Evolutionary conservation across 2,797 vertebrate genomes (phyloP).

Genomic region (Eremophila alpestris): DNA sequence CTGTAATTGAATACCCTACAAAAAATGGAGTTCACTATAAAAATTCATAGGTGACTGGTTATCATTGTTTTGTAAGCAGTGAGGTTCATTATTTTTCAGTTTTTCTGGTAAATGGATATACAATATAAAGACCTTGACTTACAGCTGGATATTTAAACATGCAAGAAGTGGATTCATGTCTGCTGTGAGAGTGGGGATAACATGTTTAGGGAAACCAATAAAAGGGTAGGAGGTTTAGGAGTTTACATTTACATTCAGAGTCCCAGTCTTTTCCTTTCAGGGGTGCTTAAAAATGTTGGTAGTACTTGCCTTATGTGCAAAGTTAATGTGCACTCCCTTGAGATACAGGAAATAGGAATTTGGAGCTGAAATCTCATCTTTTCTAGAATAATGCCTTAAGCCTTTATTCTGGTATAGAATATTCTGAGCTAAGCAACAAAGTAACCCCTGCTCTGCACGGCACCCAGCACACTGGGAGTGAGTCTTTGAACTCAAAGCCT

Average conservation of each 20-base stretch:
- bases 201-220: not conserved
- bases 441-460: rapidly evolving
- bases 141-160: not conserved
- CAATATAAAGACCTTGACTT: not conserved
- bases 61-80: not conserved
- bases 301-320: not conserved
- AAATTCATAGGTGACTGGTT: not conserved
- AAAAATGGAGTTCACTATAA: not conserved
- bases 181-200: not conserved
- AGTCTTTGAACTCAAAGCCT: rapidly evolving
- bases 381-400: not conserved
- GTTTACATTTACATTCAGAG: not conserved
- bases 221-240: not conserved
- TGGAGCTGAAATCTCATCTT: not conserved
- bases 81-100: not conserved
- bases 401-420: not conserved
- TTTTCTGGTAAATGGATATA: not conserved
- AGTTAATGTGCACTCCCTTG: not conserved
- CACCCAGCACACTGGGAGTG: rapidly evolving
- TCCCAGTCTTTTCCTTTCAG: not conserved
- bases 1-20: not conserved
- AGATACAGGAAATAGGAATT: not conserved
- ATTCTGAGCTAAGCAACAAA: not conserved
- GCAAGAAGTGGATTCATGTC: not conserved
- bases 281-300: not conserved